Percentiles rank a stretch among this genome's conserved stretches.
phyloP scores from a whole-genome alignment of 1,140 invertebrate genomes.

The Rhyacophila brunnea region DNA sequence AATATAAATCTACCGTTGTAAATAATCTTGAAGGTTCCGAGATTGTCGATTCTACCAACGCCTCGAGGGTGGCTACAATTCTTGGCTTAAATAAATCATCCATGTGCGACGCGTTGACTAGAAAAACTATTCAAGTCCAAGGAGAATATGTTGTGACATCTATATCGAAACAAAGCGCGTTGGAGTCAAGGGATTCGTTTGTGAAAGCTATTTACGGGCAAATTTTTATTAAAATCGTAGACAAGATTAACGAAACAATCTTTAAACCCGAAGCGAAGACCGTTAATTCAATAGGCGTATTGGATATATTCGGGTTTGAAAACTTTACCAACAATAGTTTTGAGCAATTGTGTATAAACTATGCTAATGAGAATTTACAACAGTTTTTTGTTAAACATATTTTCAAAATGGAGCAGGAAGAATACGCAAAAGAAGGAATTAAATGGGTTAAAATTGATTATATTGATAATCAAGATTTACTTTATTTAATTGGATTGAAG shows the following conservation, averaged over 20 bases:
- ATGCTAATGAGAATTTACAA: constrained; percentile 95
- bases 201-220: constrained; percentile 90
- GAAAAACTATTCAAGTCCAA: constrained; percentile 83
- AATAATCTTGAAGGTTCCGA: constrained; percentile 82
- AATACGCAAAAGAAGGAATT: constrained; percentile 88
- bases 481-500: constrained; percentile 87
- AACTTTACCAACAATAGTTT: constrained; percentile 92
- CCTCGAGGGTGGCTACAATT: constrained; percentile 66
- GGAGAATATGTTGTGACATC: constrained; percentile 80
- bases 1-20: constrained; percentile 73
- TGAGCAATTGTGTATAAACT: constrained; percentile 97
- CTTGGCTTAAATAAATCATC: constrained; percentile 68
- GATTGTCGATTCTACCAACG: constrained; percentile 65
- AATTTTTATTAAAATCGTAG: constrained; percentile 88
- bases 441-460: constrained; percentile 92
- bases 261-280: constrained; percentile 62
- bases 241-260: constrained; percentile 88
- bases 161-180: constrained; percentile 68
- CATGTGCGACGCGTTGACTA: constrained; percentile 78
- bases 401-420: constrained; percentile 93
- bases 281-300: constrained; percentile 79
- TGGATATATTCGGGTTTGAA: constrained; percentile 98
- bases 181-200: constrained; percentile 87
- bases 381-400: constrained; percentile 96
- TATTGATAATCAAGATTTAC: constrained; percentile 87